Conservation (phyloP, 2,797 vertebrate genomes). For the Notolabrus celidotus region DNA sequence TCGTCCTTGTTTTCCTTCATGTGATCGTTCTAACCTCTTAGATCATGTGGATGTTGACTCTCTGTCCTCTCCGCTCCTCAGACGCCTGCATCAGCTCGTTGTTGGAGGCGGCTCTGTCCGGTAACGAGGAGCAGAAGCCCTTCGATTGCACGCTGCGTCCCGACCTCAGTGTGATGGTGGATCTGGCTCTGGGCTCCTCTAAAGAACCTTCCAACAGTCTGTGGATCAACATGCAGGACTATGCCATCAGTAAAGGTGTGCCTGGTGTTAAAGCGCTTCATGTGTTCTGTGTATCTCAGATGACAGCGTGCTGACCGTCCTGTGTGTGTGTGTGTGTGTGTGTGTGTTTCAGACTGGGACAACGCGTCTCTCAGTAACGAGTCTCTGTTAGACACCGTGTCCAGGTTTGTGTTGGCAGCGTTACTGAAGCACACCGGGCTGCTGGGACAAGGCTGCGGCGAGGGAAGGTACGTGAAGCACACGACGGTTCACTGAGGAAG, state of each 20-base stretch:
- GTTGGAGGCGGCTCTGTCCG: slow-evolving; percentile 94
- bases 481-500: too few species aligned
- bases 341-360: slow-evolving; percentile 92
- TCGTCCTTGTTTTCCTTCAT: too few species aligned
- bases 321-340: too few species aligned
- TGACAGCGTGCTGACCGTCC: slow-evolving; percentile 2
- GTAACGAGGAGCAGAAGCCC: slow-evolving; percentile 96
- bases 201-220: slow-evolving; percentile 96
- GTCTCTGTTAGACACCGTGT: slow-evolving; percentile 93
- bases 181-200: slow-evolving; percentile 93
- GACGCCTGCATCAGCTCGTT: slow-evolving; percentile 94
- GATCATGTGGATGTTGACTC: too few species aligned
- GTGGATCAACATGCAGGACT: slow-evolving; percentile 98
- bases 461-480: slow-evolving; percentile 88
- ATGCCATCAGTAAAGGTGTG: slow-evolving; percentile 95
- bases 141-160: slow-evolving; percentile 92
- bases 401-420: slow-evolving; percentile 94
- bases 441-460: slow-evolving; percentile 91
- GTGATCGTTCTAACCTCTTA: too few species aligned
- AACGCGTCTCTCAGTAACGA: slow-evolving; percentile 94
- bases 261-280: accelerated
- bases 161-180: slow-evolving; percentile 90
- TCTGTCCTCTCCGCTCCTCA: slow-evolving; percentile 56
- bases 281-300: not conserved
- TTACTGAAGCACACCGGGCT: slow-evolving; percentile 95